A percentile compares a stretch with the other conserved stretches of the same genome.
Conservation (phyloP, 2,888 invertebrate species). For the Escarpia spicata region DNA sequence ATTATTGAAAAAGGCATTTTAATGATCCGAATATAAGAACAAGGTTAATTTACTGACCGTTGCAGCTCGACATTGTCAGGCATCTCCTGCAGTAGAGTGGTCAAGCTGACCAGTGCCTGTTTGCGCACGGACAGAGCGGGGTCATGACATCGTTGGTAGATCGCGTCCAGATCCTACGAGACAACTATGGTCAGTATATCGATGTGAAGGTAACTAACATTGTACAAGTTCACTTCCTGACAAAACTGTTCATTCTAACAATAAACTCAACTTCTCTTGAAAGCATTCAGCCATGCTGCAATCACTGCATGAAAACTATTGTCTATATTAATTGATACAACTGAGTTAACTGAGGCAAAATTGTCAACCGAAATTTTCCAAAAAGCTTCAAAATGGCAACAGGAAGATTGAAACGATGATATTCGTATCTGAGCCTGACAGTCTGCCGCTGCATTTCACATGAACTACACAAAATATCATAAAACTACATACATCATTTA, state of each 20-base stretch:
- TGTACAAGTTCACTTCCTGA: neutral
- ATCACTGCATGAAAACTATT: too few relatives aligned
- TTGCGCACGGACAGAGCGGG: constrained; percentile 69
- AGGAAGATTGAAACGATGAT: too few relatives aligned
- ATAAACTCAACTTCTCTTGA: neutral
- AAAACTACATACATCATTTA: too few relatives aligned
- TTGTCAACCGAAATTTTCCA: too few relatives aligned
- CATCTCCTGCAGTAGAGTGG: constrained; percentile 67
- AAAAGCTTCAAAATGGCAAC: too few relatives aligned
- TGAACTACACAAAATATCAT: too few relatives aligned
- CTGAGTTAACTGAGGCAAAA: too few relatives aligned
- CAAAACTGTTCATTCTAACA: neutral
- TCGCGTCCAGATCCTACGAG: constrained; percentile 54
- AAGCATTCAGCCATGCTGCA: too few relatives aligned
- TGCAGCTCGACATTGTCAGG: constrained; percentile 64
- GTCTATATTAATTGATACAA: too few relatives aligned
- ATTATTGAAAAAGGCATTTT: neutral
- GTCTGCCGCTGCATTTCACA: too few relatives aligned
- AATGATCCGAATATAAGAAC: neutral
- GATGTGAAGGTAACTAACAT: too few relatives aligned
- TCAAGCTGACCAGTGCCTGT: constrained; percentile 69
- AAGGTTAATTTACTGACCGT: constrained; percentile 43
- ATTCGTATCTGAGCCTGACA: too few relatives aligned
- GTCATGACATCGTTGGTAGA: constrained; percentile 67
- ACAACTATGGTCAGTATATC: neutral